Evolutionary conservation across 2,113 vertebrate genomes (phyloP).

Genomic region (Myiopsitta monachus): DNA sequence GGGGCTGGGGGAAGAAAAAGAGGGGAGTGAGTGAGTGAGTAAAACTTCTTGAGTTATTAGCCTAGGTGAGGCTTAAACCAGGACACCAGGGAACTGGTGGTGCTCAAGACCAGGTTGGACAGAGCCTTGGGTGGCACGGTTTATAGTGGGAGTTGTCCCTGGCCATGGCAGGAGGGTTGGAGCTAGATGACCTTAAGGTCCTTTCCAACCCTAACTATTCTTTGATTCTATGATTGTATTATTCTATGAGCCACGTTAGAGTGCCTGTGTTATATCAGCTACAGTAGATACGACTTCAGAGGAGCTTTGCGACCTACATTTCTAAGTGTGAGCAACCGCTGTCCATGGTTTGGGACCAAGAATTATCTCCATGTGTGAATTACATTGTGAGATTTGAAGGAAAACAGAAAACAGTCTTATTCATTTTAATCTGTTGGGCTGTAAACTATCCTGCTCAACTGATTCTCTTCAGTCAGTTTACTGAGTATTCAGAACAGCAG

Average conservation of each 20-base stretch:
- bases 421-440: not conserved
- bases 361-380: not conserved
- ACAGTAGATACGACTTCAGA: not conserved
- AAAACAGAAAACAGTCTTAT: not conserved
- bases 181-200: too few species aligned
- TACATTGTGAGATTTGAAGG: not conserved
- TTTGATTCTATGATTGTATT: too few species aligned
- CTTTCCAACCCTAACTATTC: too few species aligned
- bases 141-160: too few species aligned
- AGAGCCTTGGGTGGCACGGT: too few species aligned
- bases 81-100: too few species aligned
- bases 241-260: not conserved
- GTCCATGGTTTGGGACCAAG: not conserved
- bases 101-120: too few species aligned
- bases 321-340: not conserved
- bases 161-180: too few species aligned
- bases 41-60: too few species aligned
- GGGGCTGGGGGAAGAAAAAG: too few species aligned
- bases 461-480: not conserved
- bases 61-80: too few species aligned
- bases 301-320: not conserved
- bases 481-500: not conserved
- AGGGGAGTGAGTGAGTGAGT: too few species aligned
- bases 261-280: not conserved
- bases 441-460: not conserved